Conservation (phyloP, 2,113 vertebrate species). For the Mormyrus iriodes region DNA sequence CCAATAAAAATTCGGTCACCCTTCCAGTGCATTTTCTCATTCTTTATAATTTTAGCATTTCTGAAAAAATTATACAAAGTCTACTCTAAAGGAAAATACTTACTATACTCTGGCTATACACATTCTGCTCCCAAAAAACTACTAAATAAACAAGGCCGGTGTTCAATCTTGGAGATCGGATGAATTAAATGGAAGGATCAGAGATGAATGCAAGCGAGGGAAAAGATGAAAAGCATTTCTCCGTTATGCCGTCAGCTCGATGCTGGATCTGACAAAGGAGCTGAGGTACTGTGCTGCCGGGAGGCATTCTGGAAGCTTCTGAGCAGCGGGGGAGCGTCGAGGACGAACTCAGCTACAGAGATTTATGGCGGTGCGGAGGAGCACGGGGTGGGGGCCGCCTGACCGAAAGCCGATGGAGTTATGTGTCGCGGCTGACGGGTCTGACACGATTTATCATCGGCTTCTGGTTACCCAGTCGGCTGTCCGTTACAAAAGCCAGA, state of each 20-base stretch:
- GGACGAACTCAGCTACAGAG: neutral
- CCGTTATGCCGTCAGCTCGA: neutral
- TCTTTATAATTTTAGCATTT: neutral
- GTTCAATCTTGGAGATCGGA: neutral
- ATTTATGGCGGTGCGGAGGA: slow-evolving; percentile 17
- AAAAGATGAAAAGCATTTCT: slow-evolving; percentile 1
- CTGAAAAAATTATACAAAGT: neutral
- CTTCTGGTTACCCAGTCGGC: slow-evolving; percentile 26
- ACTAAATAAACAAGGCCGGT: neutral
- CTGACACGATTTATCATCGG: slow-evolving; percentile 20
- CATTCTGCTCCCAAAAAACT: neutral
- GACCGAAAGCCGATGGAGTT: slow-evolving; percentile 4
- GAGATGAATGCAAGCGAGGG: neutral
- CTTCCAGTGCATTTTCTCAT: neutral
- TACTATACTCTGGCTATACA: neutral
- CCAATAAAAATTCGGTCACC: neutral
- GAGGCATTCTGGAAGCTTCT: neutral
- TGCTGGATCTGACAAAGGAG: neutral
- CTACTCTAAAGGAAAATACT: neutral
- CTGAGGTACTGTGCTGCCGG: neutral
- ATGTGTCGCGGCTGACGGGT: slow-evolving; percentile 20
- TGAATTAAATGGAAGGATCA: neutral
- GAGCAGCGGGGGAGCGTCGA: neutral
- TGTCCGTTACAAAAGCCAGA: slow-evolving; percentile 18
- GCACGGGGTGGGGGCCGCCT: neutral